phyloP scores from a whole-genome alignment of 2,113 vertebrate genomes.

The Apistogramma diplotaenia region DNA sequence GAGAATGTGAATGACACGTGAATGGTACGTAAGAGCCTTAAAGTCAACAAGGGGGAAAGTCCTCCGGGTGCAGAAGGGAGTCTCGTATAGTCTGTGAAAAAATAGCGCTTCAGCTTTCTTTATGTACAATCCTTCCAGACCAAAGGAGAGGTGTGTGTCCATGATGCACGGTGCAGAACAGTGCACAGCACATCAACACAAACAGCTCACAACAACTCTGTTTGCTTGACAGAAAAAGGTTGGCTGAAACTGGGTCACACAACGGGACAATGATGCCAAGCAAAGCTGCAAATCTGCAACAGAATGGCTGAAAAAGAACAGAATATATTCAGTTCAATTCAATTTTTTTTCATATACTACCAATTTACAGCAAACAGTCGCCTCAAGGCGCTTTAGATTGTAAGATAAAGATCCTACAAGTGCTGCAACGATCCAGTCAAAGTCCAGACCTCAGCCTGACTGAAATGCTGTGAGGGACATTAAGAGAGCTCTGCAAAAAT shows the following conservation, averaged over 20 bases:
- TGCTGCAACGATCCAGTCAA: neutral
- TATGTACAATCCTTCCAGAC: accelerated
- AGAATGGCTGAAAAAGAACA: neutral
- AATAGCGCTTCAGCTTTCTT: neutral
- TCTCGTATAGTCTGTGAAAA: neutral
- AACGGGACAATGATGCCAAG: neutral
- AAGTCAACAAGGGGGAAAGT: neutral
- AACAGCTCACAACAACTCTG: too few relatives aligned
- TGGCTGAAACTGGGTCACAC: neutral
- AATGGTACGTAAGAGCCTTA: neutral
- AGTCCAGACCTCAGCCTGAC: neutral
- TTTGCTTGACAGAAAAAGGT: too few relatives aligned
- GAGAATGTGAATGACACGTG: neutral
- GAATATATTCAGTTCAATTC: too few relatives aligned
- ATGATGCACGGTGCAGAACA: too few relatives aligned
- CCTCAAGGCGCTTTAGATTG: too few relatives aligned
- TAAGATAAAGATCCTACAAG: too few relatives aligned
- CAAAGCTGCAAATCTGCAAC: neutral
- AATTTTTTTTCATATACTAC: too few relatives aligned
- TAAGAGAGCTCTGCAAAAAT: neutral
- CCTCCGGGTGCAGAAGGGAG: neutral
- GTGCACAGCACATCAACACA: too few relatives aligned
- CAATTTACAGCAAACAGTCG: too few relatives aligned
- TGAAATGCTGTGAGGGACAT: neutral
- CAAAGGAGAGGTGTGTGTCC: too few relatives aligned